Conservation (phyloP, 2,888 invertebrate genomes). For the Petrolisthes manimaculis region DNA sequence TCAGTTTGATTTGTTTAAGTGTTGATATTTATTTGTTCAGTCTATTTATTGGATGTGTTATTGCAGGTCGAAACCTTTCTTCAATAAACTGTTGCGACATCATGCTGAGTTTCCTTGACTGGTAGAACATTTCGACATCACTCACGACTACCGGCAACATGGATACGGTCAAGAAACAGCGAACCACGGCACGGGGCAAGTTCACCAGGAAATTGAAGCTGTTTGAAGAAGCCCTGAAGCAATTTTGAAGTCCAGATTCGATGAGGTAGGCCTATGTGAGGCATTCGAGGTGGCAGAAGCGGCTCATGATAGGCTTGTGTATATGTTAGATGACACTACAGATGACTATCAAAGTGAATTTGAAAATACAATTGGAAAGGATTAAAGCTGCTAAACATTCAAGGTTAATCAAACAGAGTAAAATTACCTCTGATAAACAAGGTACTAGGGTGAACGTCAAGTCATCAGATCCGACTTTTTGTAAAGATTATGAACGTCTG, state of each 20-base stretch:
- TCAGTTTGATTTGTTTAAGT: no score
- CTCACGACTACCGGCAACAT: neutral
- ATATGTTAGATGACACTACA: neutral
- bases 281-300: neutral
- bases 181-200: neutral
- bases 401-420: neutral
- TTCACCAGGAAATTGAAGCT: neutral
- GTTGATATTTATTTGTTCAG: no score
- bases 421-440: conserved; percentile 4
- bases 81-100: no score
- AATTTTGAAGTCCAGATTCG: neutral
- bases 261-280: neutral
- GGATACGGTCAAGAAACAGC: neutral
- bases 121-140: neutral
- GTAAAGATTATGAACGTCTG: neutral
- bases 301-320: neutral
- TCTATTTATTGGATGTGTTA: no score
- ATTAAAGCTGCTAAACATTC: neutral
- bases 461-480: neutral
- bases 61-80: no score
- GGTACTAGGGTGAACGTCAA: neutral
- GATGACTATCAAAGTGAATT: neutral
- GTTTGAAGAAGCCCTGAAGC: neutral
- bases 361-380: neutral
- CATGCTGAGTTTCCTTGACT: no score